Evolutionary conservation across 2,113 vertebrate species (phyloP).

Genomic region (Junco hyemalis): DNA sequence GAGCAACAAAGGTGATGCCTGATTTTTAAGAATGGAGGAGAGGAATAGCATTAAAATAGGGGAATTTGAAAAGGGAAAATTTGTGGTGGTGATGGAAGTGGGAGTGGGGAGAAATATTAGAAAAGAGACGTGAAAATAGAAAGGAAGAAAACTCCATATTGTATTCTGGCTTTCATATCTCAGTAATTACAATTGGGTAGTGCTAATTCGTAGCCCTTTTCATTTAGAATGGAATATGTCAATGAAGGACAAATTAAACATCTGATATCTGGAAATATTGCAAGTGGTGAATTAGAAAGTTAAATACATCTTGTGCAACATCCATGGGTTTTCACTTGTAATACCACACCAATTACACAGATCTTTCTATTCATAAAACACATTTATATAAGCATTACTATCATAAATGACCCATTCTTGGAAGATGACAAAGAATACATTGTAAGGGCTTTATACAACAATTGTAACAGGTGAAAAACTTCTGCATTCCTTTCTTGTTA

Average conservation of each 20-base stretch:
- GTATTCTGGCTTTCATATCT: not conserved
- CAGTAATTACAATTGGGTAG: not conserved
- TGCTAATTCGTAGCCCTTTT: not conserved
- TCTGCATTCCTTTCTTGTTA: conserved; percentile 77
- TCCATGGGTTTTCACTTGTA: conserved; percentile 23
- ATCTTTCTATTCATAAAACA: conserved; percentile 56
- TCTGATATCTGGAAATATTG: conserved; percentile 47
- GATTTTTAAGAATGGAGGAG: not conserved
- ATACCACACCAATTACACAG: conserved; percentile 48
- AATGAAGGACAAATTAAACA: conserved; percentile 38
- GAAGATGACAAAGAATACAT: conserved; percentile 74
- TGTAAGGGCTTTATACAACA: conserved; percentile 65
- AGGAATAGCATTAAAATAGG: not conserved
- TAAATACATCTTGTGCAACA: conserved; percentile 53
- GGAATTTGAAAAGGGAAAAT: not conserved
- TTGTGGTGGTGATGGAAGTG: not conserved
- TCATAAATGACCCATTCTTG: conserved; percentile 70
- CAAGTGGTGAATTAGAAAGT: conserved; percentile 48
- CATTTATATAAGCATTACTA: conserved; percentile 55
- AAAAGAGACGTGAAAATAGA: not conserved
- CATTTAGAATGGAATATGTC: not conserved
- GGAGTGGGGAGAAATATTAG: not conserved
- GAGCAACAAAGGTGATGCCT: not conserved
- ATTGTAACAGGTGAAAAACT: conserved; percentile 77
- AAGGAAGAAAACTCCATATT: not conserved